A percentile compares a stretch with the other conserved stretches of the same genome.
Conservation (phyloP, 2,888 invertebrate genomes). For the Drosophila picticornis region DNA sequence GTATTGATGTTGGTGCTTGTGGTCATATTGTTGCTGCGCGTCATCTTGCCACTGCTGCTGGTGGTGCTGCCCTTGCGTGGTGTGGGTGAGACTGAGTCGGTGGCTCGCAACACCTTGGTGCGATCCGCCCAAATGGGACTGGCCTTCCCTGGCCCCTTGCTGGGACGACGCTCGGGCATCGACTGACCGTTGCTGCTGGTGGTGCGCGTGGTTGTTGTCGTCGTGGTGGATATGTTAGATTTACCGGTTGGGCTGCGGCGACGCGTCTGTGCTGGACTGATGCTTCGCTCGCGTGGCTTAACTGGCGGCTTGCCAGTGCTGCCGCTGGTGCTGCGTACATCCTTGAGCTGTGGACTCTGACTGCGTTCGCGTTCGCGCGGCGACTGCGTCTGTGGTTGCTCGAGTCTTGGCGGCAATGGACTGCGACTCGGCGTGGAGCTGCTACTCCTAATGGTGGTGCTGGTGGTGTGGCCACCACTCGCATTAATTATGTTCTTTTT, state of each 20-base stretch:
- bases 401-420: conserved; percentile 40
- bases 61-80: conserved; percentile 57
- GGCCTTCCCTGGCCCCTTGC: conserved; percentile 48
- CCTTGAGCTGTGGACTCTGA: conserved; percentile 50
- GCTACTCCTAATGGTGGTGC: conserved; percentile 40
- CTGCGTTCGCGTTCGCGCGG: conserved; percentile 33
- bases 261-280: conserved; percentile 66
- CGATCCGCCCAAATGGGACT: conserved; percentile 82
- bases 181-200: conserved; percentile 61
- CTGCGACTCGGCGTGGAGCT: conserved; percentile 48
- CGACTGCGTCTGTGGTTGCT: conserved; percentile 22
- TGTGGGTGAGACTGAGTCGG: conserved; percentile 42
- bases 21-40: conserved; percentile 82
- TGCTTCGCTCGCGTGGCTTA: conserved; percentile 72
- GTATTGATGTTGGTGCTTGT: conserved; percentile 72
- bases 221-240: conserved; percentile 26
- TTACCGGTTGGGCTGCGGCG: conserved; percentile 65
- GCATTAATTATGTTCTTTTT: conserved; percentile 88
- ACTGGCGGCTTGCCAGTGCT: conserved; percentile 62
- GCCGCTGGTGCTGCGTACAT: conserved; percentile 45
- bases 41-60: conserved; percentile 52
- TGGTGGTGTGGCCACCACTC: conserved; percentile 62
- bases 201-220: conserved; percentile 82
- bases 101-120: conserved; percentile 73
- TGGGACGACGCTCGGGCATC: conserved; percentile 45